Evolutionary conservation across 1,140 invertebrate genomes (phyloP).

Genomic region (Drosophila littoralis): DNA sequence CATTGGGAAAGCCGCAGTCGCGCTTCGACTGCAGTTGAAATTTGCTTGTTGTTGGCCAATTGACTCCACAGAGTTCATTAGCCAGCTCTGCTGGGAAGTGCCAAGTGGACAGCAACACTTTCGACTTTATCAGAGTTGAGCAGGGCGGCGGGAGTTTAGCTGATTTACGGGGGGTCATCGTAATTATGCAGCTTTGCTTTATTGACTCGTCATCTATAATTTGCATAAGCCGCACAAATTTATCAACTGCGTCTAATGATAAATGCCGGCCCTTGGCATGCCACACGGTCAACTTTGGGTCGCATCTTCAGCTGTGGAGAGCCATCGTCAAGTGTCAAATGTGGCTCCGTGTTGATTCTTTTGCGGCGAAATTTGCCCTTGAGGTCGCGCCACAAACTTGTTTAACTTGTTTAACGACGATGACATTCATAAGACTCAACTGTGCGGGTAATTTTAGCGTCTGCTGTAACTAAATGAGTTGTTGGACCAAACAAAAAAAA

Average conservation of each 20-base stretch:
- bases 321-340: conserved; percentile 17
- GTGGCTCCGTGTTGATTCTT: conserved; percentile 29
- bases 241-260: conserved; percentile 39
- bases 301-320: not conserved
- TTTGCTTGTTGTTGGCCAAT: conserved; percentile 9
- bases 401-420: conserved; percentile 52
- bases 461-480: not conserved
- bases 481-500: not conserved
- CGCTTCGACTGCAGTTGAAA: conserved; percentile 26
- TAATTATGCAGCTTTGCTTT: conserved; percentile 39
- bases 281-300: not conserved
- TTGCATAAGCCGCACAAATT: conserved; percentile 36
- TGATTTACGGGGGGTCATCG: not conserved
- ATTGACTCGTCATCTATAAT: conserved; percentile 11
- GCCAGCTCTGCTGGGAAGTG: conserved; percentile 17
- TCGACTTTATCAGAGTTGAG: conserved; percentile 32
- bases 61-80: conserved; percentile 44
- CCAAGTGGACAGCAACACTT: conserved; percentile 17
- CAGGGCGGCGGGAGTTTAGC: no score
- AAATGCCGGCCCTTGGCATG: not conserved
- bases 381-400: conserved; percentile 45
- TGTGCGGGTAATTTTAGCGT: conserved; percentile 6
- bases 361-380: conserved; percentile 37
- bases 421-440: conserved; percentile 39
- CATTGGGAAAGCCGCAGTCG: conserved; percentile 28